phyloP scores from a whole-genome alignment of 2,113 vertebrate genomes.

The Epinephelus cyanopodus region DNA sequence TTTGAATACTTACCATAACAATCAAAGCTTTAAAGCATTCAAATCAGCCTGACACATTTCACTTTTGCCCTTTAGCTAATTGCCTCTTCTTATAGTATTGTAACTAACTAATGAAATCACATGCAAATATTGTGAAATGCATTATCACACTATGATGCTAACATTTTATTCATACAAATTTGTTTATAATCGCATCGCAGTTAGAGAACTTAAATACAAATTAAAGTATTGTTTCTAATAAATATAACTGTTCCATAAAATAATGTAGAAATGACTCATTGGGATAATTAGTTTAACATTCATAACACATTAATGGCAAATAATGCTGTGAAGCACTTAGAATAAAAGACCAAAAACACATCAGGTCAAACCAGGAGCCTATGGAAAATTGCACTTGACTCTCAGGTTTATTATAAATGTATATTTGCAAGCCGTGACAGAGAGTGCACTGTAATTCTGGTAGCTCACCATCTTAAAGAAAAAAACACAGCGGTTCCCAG shows the following conservation, averaged over 20 bases:
- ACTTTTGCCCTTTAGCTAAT: no score
- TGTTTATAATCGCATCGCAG: no score
- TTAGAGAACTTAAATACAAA: no score
- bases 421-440: constrained; percentile 21
- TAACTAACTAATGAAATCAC: neutral
- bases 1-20: no score
- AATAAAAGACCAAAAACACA: neutral
- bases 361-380: neutral
- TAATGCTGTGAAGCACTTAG: neutral
- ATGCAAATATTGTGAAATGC: neutral
- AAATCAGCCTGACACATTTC: neutral
- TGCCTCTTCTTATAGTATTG: neutral
- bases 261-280: neutral
- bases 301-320: neutral
- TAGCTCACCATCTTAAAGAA: constrained; percentile 26
- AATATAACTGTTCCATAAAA: neutral
- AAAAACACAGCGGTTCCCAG: neutral
- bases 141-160: neutral
- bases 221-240: neutral
- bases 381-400: constrained; percentile 11
- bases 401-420: constrained; percentile 22
- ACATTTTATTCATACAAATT: no score
- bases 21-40: neutral
- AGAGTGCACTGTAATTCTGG: constrained; percentile 33
- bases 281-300: neutral